Percentiles rank a stretch among this genome's conserved stretches.
Conservation (phyloP, 2,113 vertebrate species). For the Neogobius melanostomus region DNA sequence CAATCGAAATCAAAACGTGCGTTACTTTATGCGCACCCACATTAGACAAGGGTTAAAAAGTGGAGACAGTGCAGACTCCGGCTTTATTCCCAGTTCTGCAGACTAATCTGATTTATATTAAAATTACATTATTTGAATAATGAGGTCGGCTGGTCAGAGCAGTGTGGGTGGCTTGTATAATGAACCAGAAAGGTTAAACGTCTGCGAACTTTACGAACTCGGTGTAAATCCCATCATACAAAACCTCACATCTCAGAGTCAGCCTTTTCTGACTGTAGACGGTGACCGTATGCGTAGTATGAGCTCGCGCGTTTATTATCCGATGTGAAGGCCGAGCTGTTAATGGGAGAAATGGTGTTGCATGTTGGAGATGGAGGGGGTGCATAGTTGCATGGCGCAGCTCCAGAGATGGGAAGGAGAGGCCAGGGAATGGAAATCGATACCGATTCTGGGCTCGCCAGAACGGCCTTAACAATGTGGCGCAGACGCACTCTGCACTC, state of each 20-base stretch:
- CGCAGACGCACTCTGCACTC: conserved; percentile 67
- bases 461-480: conserved; percentile 76
- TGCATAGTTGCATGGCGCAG: conserved; percentile 61
- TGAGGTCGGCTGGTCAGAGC: conserved; percentile 36
- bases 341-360: conserved; percentile 70
- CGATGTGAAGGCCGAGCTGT: conserved; percentile 58
- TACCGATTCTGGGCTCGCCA: conserved; percentile 75
- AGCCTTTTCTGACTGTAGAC: conserved; percentile 13
- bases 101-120: conserved; percentile 59
- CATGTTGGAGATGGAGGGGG: conserved; percentile 45
- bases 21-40: not conserved
- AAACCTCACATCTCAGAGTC: conserved; percentile 13
- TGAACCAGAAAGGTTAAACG: conserved; percentile 44
- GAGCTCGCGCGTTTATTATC: conserved; percentile 29
- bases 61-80: conserved; percentile 12
- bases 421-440: conserved; percentile 74
- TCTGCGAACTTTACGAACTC: conserved; percentile 41
- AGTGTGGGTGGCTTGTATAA: conserved; percentile 52
- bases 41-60: conserved; percentile 20
- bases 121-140: conserved; percentile 57
- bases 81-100: conserved; percentile 10
- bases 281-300: conserved; percentile 7
- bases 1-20: conserved; percentile 45
- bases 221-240: conserved; percentile 42
- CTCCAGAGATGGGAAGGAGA: conserved; percentile 73